Percentiles rank a stretch among this genome's conserved stretches.
Evolutionary conservation across 1,140 invertebrate species (phyloP).

Genomic region (Saccostrea glomerata): DNA sequence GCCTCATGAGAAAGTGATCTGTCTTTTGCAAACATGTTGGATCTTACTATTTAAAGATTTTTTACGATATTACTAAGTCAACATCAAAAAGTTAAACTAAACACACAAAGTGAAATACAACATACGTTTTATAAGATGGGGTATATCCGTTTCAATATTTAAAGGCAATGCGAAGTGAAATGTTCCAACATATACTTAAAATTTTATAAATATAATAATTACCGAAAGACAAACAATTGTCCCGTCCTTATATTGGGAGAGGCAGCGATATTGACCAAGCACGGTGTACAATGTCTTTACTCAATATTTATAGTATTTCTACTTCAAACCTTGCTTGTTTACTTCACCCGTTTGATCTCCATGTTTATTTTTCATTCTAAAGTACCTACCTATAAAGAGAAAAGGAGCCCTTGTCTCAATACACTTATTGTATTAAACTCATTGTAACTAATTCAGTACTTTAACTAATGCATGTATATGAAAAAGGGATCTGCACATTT

Average conservation of each 20-base stretch:
- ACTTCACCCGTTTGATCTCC: slow-evolving; percentile 12
- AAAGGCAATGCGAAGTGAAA: background rate
- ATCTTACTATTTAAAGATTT: background rate
- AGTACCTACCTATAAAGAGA: slow-evolving; percentile 1
- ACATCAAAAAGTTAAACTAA: slow-evolving; percentile 1
- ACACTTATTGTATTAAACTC: too few relatives aligned
- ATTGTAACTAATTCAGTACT: too few relatives aligned
- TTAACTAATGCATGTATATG: too few relatives aligned
- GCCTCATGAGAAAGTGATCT: slow-evolving; percentile 12
- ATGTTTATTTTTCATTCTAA: slow-evolving; percentile 5
- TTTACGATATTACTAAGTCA: slow-evolving; percentile 20
- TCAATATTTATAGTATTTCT: slow-evolving; percentile 33
- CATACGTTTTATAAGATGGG: background rate
- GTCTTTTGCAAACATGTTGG: slow-evolving; percentile 28
- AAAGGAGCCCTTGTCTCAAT: background rate
- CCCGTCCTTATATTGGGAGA: background rate
- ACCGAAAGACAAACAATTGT: slow-evolving; percentile 4
- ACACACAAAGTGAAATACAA: background rate
- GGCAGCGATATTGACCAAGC: background rate
- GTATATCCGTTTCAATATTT: slow-evolving; percentile 9
- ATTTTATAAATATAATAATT: slow-evolving; percentile 26
- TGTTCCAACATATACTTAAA: background rate
- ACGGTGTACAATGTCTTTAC: background rate
- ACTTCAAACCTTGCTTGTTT: slow-evolving; percentile 24
- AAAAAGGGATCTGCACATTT: slow-evolving; percentile 62